phyloP scores from a whole-genome alignment of 2,113 vertebrate species.

The Electrona antarctica region DNA sequence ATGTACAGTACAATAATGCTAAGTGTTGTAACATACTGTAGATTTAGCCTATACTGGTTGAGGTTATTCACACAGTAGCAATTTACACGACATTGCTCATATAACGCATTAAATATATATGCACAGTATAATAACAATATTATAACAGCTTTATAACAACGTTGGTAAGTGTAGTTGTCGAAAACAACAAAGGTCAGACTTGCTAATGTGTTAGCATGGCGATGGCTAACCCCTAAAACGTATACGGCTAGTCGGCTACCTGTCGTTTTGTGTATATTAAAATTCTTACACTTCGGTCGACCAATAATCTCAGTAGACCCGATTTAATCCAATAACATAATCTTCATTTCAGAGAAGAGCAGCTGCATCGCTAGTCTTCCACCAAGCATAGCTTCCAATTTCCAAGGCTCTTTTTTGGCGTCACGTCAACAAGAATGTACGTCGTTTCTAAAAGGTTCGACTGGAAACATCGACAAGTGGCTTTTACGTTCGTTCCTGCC shows the following conservation, averaged over 20 bases:
- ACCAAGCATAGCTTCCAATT: too few relatives aligned
- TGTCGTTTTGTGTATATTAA: not conserved
- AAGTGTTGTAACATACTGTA: too few relatives aligned
- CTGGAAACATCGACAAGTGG: conserved; percentile 12
- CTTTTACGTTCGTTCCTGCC: too few relatives aligned
- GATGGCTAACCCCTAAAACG: not conserved
- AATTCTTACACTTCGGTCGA: not conserved
- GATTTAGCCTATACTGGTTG: too few relatives aligned
- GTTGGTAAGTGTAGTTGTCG: not conserved
- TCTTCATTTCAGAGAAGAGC: too few relatives aligned
- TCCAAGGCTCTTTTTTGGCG: not conserved
- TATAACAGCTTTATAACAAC: not conserved
- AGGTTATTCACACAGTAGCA: too few relatives aligned
- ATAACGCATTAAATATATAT: too few relatives aligned
- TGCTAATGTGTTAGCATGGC: not conserved
- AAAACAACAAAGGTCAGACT: not conserved
- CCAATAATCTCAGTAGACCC: not conserved
- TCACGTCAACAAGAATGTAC: conserved; percentile 25
- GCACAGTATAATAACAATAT: not conserved
- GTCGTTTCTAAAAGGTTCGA: conserved; percentile 6
- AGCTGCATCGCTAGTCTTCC: too few relatives aligned
- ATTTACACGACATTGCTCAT: too few relatives aligned
- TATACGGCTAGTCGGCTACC: not conserved
- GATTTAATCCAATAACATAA: not conserved
- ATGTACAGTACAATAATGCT: too few relatives aligned